Evolutionary conservation across 2,888 invertebrate species (phyloP).

Genomic region (Megalurothrips usitatus): DNA sequence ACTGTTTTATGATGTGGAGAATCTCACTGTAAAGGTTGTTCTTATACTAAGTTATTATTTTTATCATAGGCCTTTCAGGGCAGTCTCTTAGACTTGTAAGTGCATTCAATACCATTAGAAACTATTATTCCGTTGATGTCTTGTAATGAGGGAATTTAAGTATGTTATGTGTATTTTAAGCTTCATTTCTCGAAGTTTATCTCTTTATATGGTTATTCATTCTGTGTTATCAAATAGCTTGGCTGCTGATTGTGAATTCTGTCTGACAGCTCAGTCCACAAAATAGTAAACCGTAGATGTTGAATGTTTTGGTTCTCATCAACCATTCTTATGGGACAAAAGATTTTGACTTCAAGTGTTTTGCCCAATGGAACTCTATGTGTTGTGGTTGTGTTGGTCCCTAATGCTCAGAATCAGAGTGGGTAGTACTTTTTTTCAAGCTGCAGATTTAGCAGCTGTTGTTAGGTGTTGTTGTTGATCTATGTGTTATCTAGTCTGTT

Average conservation of each 20-base stretch:
- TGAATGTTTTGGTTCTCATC: background rate
- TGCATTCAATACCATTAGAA: slow-evolving; percentile 14
- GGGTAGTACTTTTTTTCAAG: background rate
- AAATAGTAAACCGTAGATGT: background rate
- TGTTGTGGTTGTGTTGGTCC: too few species aligned
- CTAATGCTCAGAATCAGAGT: slow-evolving; percentile 13
- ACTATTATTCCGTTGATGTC: slow-evolving; percentile 20
- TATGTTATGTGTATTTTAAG: background rate
- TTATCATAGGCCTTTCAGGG: slow-evolving; percentile 16
- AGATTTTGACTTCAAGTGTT: too few species aligned
- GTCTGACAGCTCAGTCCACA: background rate
- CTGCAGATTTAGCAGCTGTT: background rate
- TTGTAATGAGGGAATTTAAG: background rate
- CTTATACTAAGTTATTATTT: slow-evolving; percentile 11
- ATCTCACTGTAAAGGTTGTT: slow-evolving; percentile 23
- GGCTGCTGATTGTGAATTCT: slow-evolving; percentile 14
- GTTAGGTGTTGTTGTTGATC: slow-evolving; percentile 19
- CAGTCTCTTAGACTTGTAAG: background rate
- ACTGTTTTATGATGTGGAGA: slow-evolving; percentile 21
- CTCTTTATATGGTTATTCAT: background rate
- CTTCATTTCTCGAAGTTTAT: slow-evolving; percentile 9
- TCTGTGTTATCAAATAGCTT: slow-evolving; percentile 14
- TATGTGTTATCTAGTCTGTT: slow-evolving; percentile 25
- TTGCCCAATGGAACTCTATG: background rate
- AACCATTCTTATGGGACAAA: too few species aligned